Evolutionary conservation across 2,888 invertebrate genomes (phyloP).

Genomic region (Leptinotarsa peninsularis): DNA sequence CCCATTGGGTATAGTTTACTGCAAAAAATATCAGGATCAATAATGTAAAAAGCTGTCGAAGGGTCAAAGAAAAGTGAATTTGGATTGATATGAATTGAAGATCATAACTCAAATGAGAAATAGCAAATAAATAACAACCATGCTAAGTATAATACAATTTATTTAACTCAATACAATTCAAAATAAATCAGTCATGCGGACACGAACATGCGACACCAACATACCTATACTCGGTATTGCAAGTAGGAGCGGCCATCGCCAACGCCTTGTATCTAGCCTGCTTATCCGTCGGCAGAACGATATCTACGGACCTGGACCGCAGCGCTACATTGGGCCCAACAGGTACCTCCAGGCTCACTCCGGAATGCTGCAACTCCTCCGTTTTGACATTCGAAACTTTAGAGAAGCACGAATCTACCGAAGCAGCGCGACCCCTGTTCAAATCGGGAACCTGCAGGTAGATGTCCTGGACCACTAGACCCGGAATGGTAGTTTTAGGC

Average conservation of each 20-base stretch:
- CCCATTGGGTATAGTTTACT: too few relatives aligned
- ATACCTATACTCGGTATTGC: slow-evolving; percentile 54
- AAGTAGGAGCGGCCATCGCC: slow-evolving; percentile 73
- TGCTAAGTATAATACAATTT: background rate
- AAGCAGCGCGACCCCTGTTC: slow-evolving; percentile 86
- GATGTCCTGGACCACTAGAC: slow-evolving; percentile 63
- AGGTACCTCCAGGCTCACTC: slow-evolving; percentile 76
- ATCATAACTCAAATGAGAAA: background rate
- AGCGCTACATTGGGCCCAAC: slow-evolving; percentile 74
- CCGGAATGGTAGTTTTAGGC: slow-evolving; percentile 53
- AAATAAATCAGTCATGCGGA: slow-evolving; percentile 14
- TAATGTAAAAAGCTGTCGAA: too few relatives aligned
- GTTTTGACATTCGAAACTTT: slow-evolving; percentile 80
- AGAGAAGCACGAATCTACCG: slow-evolving; percentile 88
- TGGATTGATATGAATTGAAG: too few relatives aligned
- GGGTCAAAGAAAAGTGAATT: too few relatives aligned
- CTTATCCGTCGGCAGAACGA: slow-evolving; percentile 86
- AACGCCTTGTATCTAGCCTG: slow-evolving; percentile 89
- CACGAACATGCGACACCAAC: slow-evolving; percentile 50
- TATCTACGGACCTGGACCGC: slow-evolving; percentile 87
- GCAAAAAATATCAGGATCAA: too few relatives aligned
- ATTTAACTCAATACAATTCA: background rate
- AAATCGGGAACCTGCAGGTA: slow-evolving; percentile 80
- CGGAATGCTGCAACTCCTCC: slow-evolving; percentile 76
- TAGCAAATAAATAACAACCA: background rate